Evolutionary conservation across 1,140 invertebrate genomes (phyloP).

Genomic region (Drosophila mojavensis): DNA sequence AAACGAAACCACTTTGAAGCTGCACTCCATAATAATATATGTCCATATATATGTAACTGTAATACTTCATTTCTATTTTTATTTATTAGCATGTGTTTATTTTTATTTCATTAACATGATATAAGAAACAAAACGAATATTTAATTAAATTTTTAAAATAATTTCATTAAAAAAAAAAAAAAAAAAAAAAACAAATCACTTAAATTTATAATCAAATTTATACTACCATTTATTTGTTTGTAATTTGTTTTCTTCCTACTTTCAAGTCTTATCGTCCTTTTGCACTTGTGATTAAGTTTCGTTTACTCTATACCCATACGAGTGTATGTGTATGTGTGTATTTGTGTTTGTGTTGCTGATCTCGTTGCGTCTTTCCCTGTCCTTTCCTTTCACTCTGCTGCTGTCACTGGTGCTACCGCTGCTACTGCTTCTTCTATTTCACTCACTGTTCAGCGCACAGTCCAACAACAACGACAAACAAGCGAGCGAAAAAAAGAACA

Average conservation of each 20-base stretch:
- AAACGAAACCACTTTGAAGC: conserved; percentile 2
- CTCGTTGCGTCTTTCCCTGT: conserved; percentile 17
- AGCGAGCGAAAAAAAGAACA: conserved; percentile 28
- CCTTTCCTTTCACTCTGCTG: conserved; percentile 4
- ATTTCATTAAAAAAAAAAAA: no score
- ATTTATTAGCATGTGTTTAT: no score
- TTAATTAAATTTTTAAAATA: no score
- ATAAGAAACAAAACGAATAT: no score
- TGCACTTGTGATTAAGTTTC: conserved; percentile 21
- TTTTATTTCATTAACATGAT: no score
- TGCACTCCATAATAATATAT: neutral
- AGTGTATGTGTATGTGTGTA: neutral
- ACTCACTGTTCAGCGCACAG: conserved; percentile 17
- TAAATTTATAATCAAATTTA: no score
- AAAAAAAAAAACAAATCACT: no score
- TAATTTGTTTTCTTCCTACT: conserved; percentile 4
- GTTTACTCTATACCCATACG: neutral
- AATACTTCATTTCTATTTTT: neutral
- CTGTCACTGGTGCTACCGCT: neutral
- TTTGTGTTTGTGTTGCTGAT: conserved; percentile 1
- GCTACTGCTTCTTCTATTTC: neutral
- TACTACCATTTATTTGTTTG: neutral
- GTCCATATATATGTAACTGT: neutral
- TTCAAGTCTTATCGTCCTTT: conserved; percentile 26
- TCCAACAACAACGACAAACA: conserved; percentile 35